Evolutionary conservation across 2,113 vertebrate species (phyloP).

Genomic region (Festucalex cinctus): DNA sequence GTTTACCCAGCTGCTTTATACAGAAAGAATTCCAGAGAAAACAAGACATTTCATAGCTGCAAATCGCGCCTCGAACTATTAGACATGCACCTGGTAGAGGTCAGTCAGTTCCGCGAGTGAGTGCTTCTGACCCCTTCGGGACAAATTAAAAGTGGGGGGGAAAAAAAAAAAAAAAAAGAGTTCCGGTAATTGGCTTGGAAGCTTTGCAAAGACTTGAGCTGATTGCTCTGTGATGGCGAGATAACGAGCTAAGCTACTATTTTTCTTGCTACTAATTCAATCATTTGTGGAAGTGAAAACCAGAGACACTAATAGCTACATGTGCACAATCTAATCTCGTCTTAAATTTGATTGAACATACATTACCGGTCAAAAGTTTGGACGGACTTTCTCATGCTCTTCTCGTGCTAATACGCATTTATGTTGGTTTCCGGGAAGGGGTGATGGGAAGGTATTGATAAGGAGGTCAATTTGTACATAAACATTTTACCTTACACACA

Average conservation of each 20-base stretch:
- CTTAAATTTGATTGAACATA: neutral
- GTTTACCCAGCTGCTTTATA: constrained; percentile 4
- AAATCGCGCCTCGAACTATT: neutral
- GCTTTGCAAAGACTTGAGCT: constrained; percentile 1
- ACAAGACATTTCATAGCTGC: neutral
- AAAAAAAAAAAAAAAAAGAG: neutral
- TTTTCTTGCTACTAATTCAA: constrained; percentile 7
- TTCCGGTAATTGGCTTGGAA: constrained; percentile 2
- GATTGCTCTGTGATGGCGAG: constrained; percentile 7
- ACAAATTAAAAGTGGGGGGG: constrained; percentile 1
- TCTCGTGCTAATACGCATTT: neutral
- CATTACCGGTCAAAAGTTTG: neutral
- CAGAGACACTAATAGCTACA: neutral
- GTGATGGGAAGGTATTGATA: no score
- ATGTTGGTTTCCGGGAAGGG: no score
- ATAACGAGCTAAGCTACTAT: constrained; percentile 4
- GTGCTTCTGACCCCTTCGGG: constrained; percentile 4
- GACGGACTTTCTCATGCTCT: neutral
- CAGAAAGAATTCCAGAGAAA: neutral
- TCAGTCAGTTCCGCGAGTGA: neutral
- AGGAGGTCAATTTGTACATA: no score
- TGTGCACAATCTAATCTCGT: constrained; percentile 6
- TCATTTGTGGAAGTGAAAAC: neutral
- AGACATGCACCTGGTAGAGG: neutral
- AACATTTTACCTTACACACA: no score